These are phyloP conservation scores for Fabriciana adippe DNA, from an alignment of 2,888 invertebrate genomes.

Conservation along the genomic window DNA sequence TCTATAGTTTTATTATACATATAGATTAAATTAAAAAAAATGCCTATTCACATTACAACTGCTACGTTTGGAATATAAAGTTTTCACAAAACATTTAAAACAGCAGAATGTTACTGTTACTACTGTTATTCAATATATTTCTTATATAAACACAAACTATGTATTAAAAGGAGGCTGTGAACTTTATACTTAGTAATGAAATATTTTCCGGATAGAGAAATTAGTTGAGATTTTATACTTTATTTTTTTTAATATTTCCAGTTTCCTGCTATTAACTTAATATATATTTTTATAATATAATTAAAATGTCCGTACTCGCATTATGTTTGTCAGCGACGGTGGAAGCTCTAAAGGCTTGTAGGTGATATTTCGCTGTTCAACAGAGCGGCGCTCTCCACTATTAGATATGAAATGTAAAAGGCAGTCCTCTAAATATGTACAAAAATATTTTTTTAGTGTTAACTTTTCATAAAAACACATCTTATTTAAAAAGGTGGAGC, in stretches of 20 bases:
- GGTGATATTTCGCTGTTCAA: neutral
- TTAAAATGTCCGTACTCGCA: slow-evolving; percentile 1
- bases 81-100: too few relatives aligned
- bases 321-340: neutral
- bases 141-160: too few relatives aligned
- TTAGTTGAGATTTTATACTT: neutral
- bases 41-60: too few relatives aligned
- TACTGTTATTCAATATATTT: too few relatives aligned
- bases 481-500: slow-evolving; percentile 7
- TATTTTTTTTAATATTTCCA: neutral
- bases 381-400: slow-evolving; percentile 5
- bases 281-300: slow-evolving; percentile 13
- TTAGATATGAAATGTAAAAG: slow-evolving; percentile 9
- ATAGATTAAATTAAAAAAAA: too few relatives aligned
- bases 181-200: neutral
- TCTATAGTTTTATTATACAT: too few relatives aligned
- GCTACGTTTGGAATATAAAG: too few relatives aligned
- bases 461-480: slow-evolving; percentile 16
- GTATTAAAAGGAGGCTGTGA: too few relatives aligned
- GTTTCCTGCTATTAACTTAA: slow-evolving; percentile 3
- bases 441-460: slow-evolving; percentile 18
- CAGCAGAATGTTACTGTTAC: too few relatives aligned
- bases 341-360: neutral
- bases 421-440: slow-evolving; percentile 3
- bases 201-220: neutral